A percentile compares a stretch with the other conserved stretches of the same genome.
Evolutionary conservation across 2,797 vertebrate genomes (phyloP).

Genomic region (Platalea minor): DNA sequence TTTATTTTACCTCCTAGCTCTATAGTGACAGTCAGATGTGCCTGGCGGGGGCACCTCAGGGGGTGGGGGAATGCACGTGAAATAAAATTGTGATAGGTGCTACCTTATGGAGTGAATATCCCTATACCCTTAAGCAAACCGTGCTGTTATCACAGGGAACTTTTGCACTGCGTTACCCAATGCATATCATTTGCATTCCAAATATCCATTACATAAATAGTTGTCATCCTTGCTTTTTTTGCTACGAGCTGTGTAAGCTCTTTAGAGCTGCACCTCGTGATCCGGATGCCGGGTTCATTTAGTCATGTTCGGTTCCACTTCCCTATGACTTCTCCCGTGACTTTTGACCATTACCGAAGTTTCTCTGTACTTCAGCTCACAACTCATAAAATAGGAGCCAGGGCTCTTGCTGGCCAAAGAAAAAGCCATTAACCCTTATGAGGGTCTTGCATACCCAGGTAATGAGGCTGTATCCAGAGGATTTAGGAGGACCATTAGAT

Average conservation of each 20-base stretch:
- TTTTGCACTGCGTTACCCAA: slow-evolving; percentile 4
- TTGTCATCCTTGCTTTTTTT: slow-evolving; percentile 21
- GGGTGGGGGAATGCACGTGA: background rate
- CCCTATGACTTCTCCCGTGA: background rate
- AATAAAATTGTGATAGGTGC: background rate
- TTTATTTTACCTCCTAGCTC: background rate
- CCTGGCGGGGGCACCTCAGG: background rate
- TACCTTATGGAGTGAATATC: background rate
- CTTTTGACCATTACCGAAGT: background rate
- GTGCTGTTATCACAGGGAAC: background rate
- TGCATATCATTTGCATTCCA: slow-evolving; percentile 36
- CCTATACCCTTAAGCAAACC: background rate
- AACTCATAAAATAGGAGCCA: background rate
- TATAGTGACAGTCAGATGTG: background rate
- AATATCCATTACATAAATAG: slow-evolving; percentile 34
- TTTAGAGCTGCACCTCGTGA: background rate
- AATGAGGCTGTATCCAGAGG: background rate
- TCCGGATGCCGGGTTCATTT: background rate
- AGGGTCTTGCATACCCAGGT: background rate
- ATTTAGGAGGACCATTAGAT: background rate
- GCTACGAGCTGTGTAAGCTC: background rate
- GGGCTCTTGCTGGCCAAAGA: background rate
- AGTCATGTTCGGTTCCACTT: background rate
- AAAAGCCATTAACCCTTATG: background rate
- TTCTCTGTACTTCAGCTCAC: background rate